Base-by-base conservation (phyloP, 2,888 invertebrate genomes). In the Melanostoma scalare region DNA sequence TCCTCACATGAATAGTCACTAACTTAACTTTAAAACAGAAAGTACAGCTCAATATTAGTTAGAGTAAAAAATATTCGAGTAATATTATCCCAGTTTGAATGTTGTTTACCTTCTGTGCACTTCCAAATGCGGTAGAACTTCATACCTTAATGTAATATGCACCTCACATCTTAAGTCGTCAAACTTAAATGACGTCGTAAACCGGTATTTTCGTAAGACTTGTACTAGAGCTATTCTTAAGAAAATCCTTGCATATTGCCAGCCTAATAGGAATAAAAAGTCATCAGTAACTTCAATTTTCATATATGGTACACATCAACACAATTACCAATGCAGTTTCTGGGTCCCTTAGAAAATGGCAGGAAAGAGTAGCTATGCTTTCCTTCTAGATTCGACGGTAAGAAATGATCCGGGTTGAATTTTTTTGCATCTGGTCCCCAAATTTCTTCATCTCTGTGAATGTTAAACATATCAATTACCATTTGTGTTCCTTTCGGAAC, bases 351-450 rank as follows among this genome's bases (percentile, higher is more conserved):
- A 6, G 89, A 88, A 46, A 91, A 91, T 3, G 90, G 91, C 68
- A 90, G 87, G 74, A 86, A 90, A 0, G 89, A 87, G 61, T 88
- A 89, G 0, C 90, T 87, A 85, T 90, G 90, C 6, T 88, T 88
- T n/a, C 76, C 87, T 10, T 86, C 86, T 31, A 89, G 72, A 74
- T 89, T 88, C 6, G 88, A 86, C 0, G 90, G 89, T 30, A 90
- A 69, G 71, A 91, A 91, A 44, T 90, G 86, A 3, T 90, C 89
- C 0, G 90, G 90, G 87, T 90, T 88, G 31, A 90, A 90, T 6
- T 81, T 79, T 33, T 88, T 86, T 3, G 91, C 90, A 10, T 89
- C 87, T 0, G 86, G 85, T 1, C 91, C 91, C 91, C 91, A 91
- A 72, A 89, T 87, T 10, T 87, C 80, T 52, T 87, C 85, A 50